Evolutionary conservation across 1,140 invertebrate genomes (phyloP), one percentile per base, ranked within the genome.

Genomic region (Leptopilina clavipes): DNA sequence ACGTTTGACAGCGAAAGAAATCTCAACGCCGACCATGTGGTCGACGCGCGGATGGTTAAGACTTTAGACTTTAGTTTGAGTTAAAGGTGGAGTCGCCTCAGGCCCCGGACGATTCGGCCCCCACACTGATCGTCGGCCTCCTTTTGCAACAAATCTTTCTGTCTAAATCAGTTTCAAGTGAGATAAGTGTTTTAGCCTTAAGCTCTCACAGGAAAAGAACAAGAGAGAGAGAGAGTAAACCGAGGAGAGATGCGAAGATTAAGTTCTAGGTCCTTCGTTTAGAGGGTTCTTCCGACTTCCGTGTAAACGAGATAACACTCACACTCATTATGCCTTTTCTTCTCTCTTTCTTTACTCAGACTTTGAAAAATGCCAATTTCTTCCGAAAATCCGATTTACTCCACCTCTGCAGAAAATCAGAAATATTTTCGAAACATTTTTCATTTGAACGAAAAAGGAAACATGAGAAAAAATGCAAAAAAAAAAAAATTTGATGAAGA

Each of bases 121-220:
- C 72, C 76, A 54, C 72, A 78, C 77, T 77, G 76, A 73, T 73
- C 79, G 76, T 75, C 70, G 73, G 77, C 73, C 76, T 76, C 75
- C 79, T 81, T 85, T 87, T 88, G 83, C 87, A 87, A 90, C 88
- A 89, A 89, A 89, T 90, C 87, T 89, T 86, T 86, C 86, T 83
- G 86, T 89, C 88, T 86, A 88, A 90, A 88, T 90, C 87, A 89
- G 86, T 89, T 88, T 88, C 86, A 84, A 84, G 84, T 82, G 85
- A 86, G 85, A 85, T 87, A 88, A 86, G 83, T 87, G 83, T 85
- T 82, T 83, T 72, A 73, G 59, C 76, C 82, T 75, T 71, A 70
- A 74, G 79, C 79, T 73, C 72, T 76, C 79, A 70, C 72, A 76
- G 77, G 70, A 81, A 80, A 71, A 54, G 77, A 75, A 71, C 59